phyloP scores from a whole-genome alignment of 2,113 vertebrate species.

The Gallinago paraguaiae region DNA sequence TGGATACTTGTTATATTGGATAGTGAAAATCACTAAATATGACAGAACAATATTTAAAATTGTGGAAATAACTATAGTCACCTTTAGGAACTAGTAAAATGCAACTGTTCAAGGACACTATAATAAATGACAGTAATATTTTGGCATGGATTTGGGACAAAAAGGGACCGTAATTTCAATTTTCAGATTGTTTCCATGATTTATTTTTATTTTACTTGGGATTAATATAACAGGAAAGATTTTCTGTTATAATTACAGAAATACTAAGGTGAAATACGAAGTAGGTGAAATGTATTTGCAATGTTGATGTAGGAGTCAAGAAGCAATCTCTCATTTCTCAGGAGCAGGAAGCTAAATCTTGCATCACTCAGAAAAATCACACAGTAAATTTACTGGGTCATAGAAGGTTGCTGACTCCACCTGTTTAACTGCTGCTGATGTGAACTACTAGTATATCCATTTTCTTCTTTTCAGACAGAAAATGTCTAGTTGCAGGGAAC shows the following conservation, averaged over 20 bases:
- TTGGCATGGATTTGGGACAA: neutral
- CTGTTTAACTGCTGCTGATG: neutral
- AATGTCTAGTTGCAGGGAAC: neutral
- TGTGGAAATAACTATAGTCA: neutral
- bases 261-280: neutral
- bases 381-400: neutral
- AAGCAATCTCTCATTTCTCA: neutral
- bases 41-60: neutral
- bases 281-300: neutral
- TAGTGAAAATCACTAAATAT: neutral
- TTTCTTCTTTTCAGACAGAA: neutral
- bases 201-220: neutral
- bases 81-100: neutral
- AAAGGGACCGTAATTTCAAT: neutral
- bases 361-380: neutral
- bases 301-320: neutral
- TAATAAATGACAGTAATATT: neutral
- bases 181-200: neutral
- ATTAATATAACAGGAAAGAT: neutral
- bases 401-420: neutral
- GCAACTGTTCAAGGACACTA: neutral
- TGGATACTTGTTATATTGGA: neutral
- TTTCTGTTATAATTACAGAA: neutral
- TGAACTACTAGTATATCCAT: neutral
- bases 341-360: neutral